Conservation (phyloP, 1,140 invertebrate genomes). For the Aphis gossypii region DNA sequence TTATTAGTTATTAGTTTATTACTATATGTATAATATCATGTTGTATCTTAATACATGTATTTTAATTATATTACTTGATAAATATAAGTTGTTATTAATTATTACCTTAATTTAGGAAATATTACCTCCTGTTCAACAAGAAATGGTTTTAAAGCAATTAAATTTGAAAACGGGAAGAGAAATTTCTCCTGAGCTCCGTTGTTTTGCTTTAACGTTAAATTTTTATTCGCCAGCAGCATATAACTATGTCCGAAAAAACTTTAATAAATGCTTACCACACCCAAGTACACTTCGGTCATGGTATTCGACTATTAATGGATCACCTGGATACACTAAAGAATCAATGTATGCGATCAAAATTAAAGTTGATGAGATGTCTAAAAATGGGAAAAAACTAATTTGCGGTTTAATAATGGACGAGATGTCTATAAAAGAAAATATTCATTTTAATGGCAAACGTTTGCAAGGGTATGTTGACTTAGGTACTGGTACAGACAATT, state of each 20-base stretch:
- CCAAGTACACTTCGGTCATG: conserved; percentile 6
- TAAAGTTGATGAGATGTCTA: background rate
- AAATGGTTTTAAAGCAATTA: background rate
- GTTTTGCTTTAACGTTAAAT: conserved; percentile 24
- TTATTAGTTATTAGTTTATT: too few relatives aligned
- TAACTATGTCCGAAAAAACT: background rate
- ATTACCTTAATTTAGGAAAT: background rate
- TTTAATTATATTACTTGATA: too few relatives aligned
- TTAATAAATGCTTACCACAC: conserved; percentile 2
- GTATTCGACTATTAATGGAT: background rate
- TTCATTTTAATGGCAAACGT: conserved; percentile 60
- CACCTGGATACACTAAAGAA: conserved; percentile 35
- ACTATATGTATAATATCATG: too few relatives aligned
- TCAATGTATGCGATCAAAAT: conserved; percentile 45
- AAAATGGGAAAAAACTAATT: conserved; percentile 6
- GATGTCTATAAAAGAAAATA: conserved; percentile 61
- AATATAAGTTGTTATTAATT: too few relatives aligned
- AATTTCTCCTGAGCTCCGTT: background rate
- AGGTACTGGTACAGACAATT: background rate
- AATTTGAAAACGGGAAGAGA: background rate
- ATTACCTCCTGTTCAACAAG: background rate
- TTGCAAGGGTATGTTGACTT: conserved; percentile 58
- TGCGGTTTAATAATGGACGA: conserved; percentile 60
- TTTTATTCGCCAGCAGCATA: conserved; percentile 9
- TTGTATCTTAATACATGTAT: too few relatives aligned